A percentile compares a stretch with the other conserved stretches of the same genome.
These are phyloP conservation scores for Taeniopygia guttata DNA, from an alignment of 2,797 vertebrate genomes.

Conservation along the genomic window DNA sequence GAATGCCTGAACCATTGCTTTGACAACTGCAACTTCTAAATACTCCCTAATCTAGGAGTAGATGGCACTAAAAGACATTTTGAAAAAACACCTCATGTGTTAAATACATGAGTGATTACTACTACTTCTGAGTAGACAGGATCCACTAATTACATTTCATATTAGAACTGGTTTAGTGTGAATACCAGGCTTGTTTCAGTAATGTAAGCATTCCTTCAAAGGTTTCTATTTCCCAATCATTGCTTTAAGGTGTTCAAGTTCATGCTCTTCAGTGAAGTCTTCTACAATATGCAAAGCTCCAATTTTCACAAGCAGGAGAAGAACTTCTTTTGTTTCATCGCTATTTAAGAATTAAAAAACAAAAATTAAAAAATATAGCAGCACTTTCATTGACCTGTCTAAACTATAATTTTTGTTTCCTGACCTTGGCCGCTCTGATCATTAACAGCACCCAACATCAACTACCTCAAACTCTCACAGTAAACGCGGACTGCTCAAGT, in stretches of 20 bases:
- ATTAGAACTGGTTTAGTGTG: not conserved
- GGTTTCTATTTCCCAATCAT: not conserved
- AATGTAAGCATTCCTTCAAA: not conserved
- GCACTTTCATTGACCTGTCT: not conserved
- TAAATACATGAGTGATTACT: not conserved
- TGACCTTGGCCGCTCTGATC: not conserved
- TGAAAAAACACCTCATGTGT: not conserved
- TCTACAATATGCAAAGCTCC: slow-evolving; percentile 79
- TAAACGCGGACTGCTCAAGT: not conserved
- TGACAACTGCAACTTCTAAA: not conserved
- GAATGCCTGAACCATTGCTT: not conserved
- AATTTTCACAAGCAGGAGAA: slow-evolving; percentile 82
- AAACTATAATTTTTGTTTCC: not conserved
- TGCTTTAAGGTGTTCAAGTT: slow-evolving; percentile 76
- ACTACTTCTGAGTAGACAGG: not conserved
- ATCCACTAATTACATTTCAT: not conserved
- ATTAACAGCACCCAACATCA: not conserved
- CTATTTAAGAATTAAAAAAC: slow-evolving; percentile 17
- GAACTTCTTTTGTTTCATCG: slow-evolving; percentile 75
- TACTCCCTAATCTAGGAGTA: not conserved
- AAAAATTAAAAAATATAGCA: not conserved
- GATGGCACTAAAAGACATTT: not conserved
- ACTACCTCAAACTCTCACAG: not conserved
- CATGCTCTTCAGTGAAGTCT: slow-evolving; percentile 78
- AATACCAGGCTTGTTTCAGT: not conserved